These are phyloP conservation scores for Psilopsiagon aymara DNA, from an alignment of 2,113 vertebrate species.

Conservation along the genomic window DNA sequence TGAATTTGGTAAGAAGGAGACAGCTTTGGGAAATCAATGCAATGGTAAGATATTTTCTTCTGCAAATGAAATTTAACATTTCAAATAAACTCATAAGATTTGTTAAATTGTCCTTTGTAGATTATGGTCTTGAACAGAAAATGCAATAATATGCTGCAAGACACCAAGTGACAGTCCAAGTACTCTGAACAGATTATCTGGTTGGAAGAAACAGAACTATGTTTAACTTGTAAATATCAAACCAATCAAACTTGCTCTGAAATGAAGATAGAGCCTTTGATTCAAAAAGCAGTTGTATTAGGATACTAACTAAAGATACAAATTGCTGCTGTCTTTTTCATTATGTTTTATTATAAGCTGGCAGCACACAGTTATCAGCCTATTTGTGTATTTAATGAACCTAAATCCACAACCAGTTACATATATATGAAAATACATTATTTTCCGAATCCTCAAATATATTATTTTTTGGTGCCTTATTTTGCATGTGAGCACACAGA, in stretches of 20 bases:
- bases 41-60: not conserved
- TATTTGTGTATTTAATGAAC: not conserved
- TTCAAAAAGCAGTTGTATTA: not conserved
- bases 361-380: not conserved
- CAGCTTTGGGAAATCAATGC: not conserved
- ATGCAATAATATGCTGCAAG: not conserved
- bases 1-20: not conserved
- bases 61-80: not conserved
- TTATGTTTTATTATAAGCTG: not conserved
- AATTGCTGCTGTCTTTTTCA: not conserved
- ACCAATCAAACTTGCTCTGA: not conserved
- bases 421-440: not conserved
- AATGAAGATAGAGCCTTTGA: not conserved
- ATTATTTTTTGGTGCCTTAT: not conserved
- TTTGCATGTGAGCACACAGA: not conserved
- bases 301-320: not conserved
- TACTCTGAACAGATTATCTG: not conserved
- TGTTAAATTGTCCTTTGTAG: conserved; percentile 15
- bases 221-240: not conserved
- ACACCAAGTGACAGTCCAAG: not conserved
- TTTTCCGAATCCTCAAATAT: not conserved
- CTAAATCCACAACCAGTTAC: not conserved
- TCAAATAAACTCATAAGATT: not conserved
- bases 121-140: not conserved
- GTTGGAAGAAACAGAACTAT: not conserved